Evolutionary conservation across 2,797 vertebrate genomes (phyloP), one percentile per base, ranked within the genome.

Genomic region (Iguana delicatissima): DNA sequence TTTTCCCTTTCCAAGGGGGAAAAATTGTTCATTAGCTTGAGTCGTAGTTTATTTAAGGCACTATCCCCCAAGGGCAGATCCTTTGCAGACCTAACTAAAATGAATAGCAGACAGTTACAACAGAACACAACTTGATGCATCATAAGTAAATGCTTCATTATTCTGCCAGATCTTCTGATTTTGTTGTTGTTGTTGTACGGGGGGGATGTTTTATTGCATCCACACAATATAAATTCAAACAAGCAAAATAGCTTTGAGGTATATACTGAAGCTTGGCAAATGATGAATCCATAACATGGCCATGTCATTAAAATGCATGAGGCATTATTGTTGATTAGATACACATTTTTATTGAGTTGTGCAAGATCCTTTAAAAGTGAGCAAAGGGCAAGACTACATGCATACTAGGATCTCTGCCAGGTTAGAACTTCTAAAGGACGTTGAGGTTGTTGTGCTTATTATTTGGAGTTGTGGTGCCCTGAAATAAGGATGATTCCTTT

Each of bases 211-310:
- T 93, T 93, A 89, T 59, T 93, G 26, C 88, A 42, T 92, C 91
- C 87, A 12, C 89, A 90, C 85, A 93, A 81, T n/a, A 72, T 35
- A 90, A 32, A 84, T 88, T 84, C 85, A 84, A 88, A 87, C 80
- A 35, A 89, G 84, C 80, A 89, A 92, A 91, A 1, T 10, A 89
- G 50, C 88, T 76, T 38, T 84, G 24, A 84, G 84, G 8, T 84
- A 81, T 82, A 91, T 9, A 4, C 38, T 90, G 72, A 86, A 93
- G 91, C 35, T 2, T 94, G 69, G 88, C 90, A 94, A 95, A 93
- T 57, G 89, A 92, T 90, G 55, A 77, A 94, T 90, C 42, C n/a
- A 84, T 93, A 57, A 72, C 88, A 24, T 77, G 64, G 10, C 82
- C 57, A 20, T 89, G 86, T 0, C 1, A 35, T 84, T 96, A 87